Evolutionary conservation across 2,113 vertebrate species (phyloP), one percentile per base, ranked within the genome.

Genomic region (Spilogale gracilis): DNA sequence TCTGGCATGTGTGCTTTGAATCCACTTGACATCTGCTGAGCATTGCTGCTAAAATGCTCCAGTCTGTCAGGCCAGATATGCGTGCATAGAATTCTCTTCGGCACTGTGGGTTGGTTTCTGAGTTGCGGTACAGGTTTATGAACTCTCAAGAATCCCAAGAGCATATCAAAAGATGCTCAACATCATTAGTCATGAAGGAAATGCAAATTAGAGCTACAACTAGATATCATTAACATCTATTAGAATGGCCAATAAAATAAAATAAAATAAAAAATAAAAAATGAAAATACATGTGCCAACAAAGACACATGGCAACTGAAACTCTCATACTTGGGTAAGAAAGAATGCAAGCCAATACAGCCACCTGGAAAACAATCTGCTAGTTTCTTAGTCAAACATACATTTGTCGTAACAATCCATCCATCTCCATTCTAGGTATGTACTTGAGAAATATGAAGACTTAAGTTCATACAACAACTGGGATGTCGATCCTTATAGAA

Each of bases 131-230:
- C 9, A 74, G 18, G 56, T n/a, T 95, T 69, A 61, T 30, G 80
- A 65, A 91, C 91, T 60, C 78, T 65, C 63, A 88, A 52, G 87
- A 89, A 89, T 61, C 81, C 52, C 65, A 74, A 74, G 32, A 45
- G 17, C 8, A 58, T 50, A 61, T 32, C 43, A 80, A 92, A 85
- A 92, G 73, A 78, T 76, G 63, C 5, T 80, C 50, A 43, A 9
- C 2, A 13, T 91, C 48, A 13, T 73, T 65, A 79, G 43, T 73
- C 48, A 21, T 52, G 71, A 91, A 56, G 69, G 78, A 95, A 63
- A 78, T 48, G 48, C 54, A 79, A 60, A 91, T 88, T 69, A 88
- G 58, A 93, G 65, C 18, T 63, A 88, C 50, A 43, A 43, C 48
- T n/a, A 30, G 54, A 83, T 65, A 67, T 16, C 14, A 67, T 61